phyloP scores from a whole-genome alignment of 2,888 invertebrate species.

The Atrina japonica region DNA sequence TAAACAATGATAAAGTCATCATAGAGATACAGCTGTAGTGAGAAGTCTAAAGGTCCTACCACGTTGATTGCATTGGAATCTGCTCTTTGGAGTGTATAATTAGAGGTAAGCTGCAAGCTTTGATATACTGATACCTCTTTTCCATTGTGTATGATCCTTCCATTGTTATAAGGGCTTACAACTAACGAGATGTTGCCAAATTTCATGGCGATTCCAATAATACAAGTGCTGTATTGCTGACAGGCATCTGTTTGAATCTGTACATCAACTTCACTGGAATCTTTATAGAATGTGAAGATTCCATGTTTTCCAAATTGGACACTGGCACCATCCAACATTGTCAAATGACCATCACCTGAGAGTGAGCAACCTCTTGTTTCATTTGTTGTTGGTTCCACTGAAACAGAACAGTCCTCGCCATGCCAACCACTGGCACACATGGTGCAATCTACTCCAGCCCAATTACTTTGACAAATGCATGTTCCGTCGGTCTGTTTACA shows the following conservation, averaged over 20 bases:
- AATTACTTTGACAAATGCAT: constrained; percentile 58
- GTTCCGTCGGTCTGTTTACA: constrained; percentile 54
- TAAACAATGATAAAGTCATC: constrained; percentile 46
- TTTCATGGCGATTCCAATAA: constrained; percentile 37
- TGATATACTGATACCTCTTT: not conserved
- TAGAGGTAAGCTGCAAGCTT: constrained; percentile 4
- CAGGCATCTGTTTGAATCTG: constrained; percentile 46
- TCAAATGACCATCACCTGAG: constrained; percentile 54
- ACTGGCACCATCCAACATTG: constrained; percentile 61
- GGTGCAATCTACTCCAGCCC: constrained; percentile 52
- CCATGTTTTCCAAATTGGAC: constrained; percentile 49
- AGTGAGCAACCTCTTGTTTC: constrained; percentile 41
- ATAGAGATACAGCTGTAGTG: constrained; percentile 35
- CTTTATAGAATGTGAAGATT: constrained; percentile 38
- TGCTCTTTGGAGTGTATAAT: constrained; percentile 32
- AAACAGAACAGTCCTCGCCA: constrained; percentile 58
- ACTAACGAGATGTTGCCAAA: constrained; percentile 24
- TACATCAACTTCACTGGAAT: constrained; percentile 17
- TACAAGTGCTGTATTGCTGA: constrained; percentile 39
- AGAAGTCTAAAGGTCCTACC: constrained; percentile 21
- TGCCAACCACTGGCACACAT: constrained; percentile 52
- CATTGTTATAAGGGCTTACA: constrained; percentile 27
- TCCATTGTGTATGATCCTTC: constrained; percentile 31
- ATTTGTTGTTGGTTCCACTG: constrained; percentile 26
- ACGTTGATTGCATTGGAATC: constrained; percentile 40